Evolutionary conservation across 2,888 invertebrate genomes (phyloP).

Genomic region (Drosophila yooni): DNA sequence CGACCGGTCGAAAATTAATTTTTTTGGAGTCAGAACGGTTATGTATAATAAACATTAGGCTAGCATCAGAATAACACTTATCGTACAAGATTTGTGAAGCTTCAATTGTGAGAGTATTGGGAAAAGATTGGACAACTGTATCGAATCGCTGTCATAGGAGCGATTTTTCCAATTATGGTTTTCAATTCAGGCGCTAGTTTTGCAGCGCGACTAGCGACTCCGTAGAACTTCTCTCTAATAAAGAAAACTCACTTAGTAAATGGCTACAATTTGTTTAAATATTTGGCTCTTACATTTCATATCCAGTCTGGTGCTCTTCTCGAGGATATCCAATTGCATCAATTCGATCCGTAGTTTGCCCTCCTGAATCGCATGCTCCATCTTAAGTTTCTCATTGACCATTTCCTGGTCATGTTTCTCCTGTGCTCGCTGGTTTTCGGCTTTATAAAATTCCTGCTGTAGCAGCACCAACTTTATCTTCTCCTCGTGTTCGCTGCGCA

Average conservation of each 20-base stretch:
- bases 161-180: not conserved
- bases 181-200: not conserved
- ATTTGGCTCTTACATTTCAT: conserved; percentile 16
- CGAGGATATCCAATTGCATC: conserved; percentile 25
- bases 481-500: conserved; percentile 22
- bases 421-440: conserved; percentile 31
- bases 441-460: conserved; percentile 34
- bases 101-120: not conserved
- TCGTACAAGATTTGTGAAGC: not conserved
- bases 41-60: not conserved
- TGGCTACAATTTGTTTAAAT: not conserved
- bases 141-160: not conserved
- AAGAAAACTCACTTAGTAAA: not conserved
- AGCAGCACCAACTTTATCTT: conserved; percentile 22
- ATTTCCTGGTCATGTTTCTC: conserved; percentile 36
- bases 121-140: not conserved
- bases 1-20: not conserved
- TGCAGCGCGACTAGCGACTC: not conserved
- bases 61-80: not conserved
- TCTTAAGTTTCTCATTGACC: conserved; percentile 30
- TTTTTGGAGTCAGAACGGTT: not conserved
- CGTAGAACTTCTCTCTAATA: not conserved
- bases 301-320: conserved; percentile 9
- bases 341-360: conserved; percentile 29
- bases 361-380: conserved; percentile 28